Evolutionary conservation across 1,140 invertebrate genomes (phyloP).

Genomic region (Drosophila yakuba): DNA sequence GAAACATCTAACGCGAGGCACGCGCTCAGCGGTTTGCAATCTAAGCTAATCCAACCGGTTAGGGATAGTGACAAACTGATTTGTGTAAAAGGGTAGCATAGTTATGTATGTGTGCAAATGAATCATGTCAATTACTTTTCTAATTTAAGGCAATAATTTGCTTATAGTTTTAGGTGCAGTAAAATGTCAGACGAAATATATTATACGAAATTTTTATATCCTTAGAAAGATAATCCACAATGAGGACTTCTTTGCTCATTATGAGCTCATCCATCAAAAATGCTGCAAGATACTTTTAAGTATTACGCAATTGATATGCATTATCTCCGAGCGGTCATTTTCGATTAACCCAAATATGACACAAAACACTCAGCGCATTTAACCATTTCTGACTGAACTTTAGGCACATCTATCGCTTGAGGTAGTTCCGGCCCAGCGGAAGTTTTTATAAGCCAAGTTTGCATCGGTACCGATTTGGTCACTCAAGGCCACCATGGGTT

Average conservation of each 20-base stretch:
- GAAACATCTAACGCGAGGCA: slow-evolving; percentile 30
- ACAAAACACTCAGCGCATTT: background rate
- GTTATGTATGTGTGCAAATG: background rate
- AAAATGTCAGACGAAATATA: background rate
- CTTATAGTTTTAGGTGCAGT: no score
- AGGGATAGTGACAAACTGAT: background rate
- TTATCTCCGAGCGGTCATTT: slow-evolving; percentile 19
- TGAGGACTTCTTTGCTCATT: slow-evolving; percentile 21
- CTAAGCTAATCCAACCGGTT: slow-evolving; percentile 54
- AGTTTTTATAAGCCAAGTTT: slow-evolving; percentile 16
- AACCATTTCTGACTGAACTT: no score
- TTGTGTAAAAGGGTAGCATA: background rate
- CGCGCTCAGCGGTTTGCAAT: slow-evolving; percentile 37
- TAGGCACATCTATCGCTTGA: background rate
- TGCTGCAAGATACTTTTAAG: slow-evolving; percentile 21
- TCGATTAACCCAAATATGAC: background rate
- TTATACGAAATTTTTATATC: background rate
- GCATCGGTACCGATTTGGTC: slow-evolving; percentile 31
- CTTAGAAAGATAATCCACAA: slow-evolving; percentile 1
- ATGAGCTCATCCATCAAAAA: background rate
- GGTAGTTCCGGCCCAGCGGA: slow-evolving; percentile 20
- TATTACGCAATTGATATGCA: slow-evolving; percentile 23
- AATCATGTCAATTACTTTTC: background rate
- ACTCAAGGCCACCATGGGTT: slow-evolving; percentile 3
- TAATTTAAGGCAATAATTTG: no score